phyloP scores from a whole-genome alignment of 2,888 invertebrate genomes.

The Phortica magna region DNA sequence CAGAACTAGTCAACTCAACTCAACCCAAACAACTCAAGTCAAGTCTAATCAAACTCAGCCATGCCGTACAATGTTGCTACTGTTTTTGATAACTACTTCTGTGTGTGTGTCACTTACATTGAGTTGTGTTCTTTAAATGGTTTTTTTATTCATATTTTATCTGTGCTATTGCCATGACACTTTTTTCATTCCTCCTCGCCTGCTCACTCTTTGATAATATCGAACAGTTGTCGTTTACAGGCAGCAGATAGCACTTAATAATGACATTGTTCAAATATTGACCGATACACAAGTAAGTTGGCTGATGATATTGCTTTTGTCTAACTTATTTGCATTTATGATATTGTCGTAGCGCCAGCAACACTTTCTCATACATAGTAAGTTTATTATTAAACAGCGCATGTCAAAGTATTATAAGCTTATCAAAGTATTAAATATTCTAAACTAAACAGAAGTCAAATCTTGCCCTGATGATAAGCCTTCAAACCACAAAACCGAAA shows the following conservation, averaged over 20 bases:
- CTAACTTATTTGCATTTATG: too few relatives aligned
- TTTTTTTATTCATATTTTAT: background rate
- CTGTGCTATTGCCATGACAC: background rate
- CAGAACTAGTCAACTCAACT: background rate
- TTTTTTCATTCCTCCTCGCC: background rate
- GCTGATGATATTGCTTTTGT: background rate
- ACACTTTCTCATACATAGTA: too few relatives aligned
- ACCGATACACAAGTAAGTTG: background rate
- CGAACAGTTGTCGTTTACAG: conserved; percentile 1
- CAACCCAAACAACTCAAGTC: background rate
- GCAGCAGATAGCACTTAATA: background rate
- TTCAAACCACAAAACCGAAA: too few relatives aligned
- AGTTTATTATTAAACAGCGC: too few relatives aligned
- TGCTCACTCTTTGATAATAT: background rate
- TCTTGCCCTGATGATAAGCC: too few relatives aligned
- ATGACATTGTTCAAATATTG: too few relatives aligned
- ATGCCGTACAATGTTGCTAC: background rate
- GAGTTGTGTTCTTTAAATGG: background rate
- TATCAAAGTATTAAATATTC: background rate
- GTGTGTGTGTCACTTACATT: background rate
- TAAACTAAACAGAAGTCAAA: too few relatives aligned
- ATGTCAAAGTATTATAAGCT: background rate
- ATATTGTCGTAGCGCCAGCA: too few relatives aligned
- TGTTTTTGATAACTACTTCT: background rate
- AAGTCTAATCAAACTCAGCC: background rate